Percentiles rank a stretch among this genome's conserved stretches.
phyloP scores from a whole-genome alignment of 2,113 vertebrate genomes.

The Boulengeromyrus knoepffleri region DNA sequence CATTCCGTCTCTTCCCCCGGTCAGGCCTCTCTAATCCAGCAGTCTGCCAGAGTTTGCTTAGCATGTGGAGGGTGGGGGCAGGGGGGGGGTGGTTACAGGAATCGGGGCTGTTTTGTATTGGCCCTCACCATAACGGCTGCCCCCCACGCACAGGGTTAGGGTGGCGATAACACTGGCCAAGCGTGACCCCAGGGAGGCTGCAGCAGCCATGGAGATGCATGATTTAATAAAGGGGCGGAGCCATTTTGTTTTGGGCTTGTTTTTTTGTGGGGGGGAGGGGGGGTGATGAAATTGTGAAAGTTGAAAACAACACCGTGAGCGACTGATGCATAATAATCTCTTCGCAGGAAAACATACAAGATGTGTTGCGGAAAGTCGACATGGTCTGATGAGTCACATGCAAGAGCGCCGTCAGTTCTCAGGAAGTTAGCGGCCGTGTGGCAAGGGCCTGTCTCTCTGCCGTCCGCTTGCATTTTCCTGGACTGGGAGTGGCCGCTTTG shows the following conservation, averaged over 20 bases:
- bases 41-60: background rate
- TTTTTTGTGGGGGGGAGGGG: background rate
- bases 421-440: background rate
- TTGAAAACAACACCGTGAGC: background rate
- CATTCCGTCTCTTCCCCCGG: background rate
- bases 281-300: background rate
- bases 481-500: background rate
- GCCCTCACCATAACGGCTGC: background rate
- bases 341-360: background rate
- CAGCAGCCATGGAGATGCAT: background rate
- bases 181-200: background rate
- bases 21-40: background rate
- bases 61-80: background rate
- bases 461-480: background rate
- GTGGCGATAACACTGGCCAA: background rate
- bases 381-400: background rate
- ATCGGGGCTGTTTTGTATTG: background rate
- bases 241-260: background rate
- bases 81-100: background rate
- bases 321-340: background rate
- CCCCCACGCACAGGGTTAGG: background rate
- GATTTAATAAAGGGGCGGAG: background rate
- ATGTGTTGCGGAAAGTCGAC: background rate
- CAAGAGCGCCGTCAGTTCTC: background rate
- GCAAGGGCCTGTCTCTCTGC: background rate